These are phyloP conservation scores for Chamaea fasciata DNA, from an alignment of 2,113 vertebrate species.

Conservation along the genomic window DNA sequence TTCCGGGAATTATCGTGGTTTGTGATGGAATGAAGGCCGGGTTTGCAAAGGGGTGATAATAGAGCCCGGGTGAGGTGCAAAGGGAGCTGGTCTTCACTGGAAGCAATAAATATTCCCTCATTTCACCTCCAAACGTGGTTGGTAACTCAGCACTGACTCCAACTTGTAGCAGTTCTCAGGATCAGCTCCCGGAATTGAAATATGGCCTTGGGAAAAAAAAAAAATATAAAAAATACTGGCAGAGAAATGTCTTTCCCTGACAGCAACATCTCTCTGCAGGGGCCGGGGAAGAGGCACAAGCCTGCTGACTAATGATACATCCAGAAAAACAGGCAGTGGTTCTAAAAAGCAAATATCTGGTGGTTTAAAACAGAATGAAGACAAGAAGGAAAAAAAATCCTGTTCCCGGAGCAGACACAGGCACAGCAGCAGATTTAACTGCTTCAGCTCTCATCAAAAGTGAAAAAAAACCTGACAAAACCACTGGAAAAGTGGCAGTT, in stretches of 20 bases:
- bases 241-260: background rate
- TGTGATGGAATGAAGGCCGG: background rate
- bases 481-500: background rate
- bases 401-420: background rate
- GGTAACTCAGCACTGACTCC: background rate
- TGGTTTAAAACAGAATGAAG: background rate
- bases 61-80: background rate
- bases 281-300: background rate
- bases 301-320: background rate
- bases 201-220: background rate
- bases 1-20: background rate
- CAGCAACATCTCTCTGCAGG: background rate
- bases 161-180: fast-evolving
- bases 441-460: background rate
- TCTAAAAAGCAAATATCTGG: background rate
- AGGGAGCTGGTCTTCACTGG: background rate
- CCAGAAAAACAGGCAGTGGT: background rate
- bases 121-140: background rate
- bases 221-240: background rate
- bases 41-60: background rate
- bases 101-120: background rate
- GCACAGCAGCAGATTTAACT: background rate
- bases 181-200: background rate
- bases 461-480: background rate
- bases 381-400: background rate